Evolutionary conservation across 2,888 invertebrate genomes (phyloP), one percentile per base, ranked within the genome.

Genomic region (Melinaea marsaeus): DNA sequence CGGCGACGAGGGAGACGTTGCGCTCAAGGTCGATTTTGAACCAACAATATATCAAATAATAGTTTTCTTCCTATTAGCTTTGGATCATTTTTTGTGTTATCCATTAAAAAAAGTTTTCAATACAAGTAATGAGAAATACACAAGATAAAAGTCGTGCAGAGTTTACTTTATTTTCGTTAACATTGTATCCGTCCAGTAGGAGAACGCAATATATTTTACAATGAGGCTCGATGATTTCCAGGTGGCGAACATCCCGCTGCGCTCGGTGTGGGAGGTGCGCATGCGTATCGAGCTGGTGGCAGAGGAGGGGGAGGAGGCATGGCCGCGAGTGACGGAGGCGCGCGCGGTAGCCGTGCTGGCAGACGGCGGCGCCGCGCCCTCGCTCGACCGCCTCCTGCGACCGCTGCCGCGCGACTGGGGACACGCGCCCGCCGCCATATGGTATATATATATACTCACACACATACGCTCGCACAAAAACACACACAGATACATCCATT

Each of bases 161-260:
- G 7, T 37, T 37, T 37, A 37, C 37, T 6, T 5, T 11, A 22
- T 51, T 51, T 32, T 2, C 7, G 3, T 9, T 32, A 6, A 32
- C 22, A 51, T 51, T 6, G 32, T 9, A 11, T 51, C 32, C 9
- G 13, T 22, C 13, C 13, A n/a, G 42, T 0, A 11, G 9, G 42
- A 42, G 3, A 22, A 48, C 13, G 1, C 51, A 4, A 22, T 51
- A 32, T 51, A 2, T 32, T 51, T 1, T 5, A 13, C 32, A 22
- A 7, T 42, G 9, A 42, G 42, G 11, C 5, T 42, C 42, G 9
- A 9, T 11, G 42, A 3, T 9, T 9, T 55, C 4, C 71, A 89
- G 89, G 89, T 89, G 61, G 90, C 87, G 34, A 89, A 88, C 73
- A 71, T 86, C 13, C 79, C 81, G 0, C 78, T 86, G 1, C 85